Base-by-base conservation (phyloP, 2,113 vertebrate genomes). In the Ancistrus triradiatus region DNA sequence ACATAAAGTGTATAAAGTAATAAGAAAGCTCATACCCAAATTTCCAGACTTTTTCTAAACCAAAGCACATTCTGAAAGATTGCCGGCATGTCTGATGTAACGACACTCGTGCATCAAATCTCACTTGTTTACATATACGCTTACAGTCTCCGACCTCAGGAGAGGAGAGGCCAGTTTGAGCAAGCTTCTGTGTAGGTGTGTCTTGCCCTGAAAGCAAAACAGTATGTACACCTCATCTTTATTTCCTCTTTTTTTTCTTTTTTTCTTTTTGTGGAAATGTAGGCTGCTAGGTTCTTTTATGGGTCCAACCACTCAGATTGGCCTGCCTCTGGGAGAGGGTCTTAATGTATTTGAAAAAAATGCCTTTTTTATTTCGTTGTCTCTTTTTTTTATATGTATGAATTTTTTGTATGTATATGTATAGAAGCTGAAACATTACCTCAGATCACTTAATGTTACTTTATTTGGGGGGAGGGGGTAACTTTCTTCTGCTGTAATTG, bases 61-160 rank as follows among this genome's bases (percentile, higher is more conserved):
- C 92, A 94, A 94, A 94, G 91, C 91, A 92, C 91, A 94, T 72
- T 92, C 90, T 90, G 88, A 88, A 88, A 85, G 87, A 90, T 85
- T 83, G 83, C 84, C 87, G 89, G 88, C 85, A 87, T 90, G 86
- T 87, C 77, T 87, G 85, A 87, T 86, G 85, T 88, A 83, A 70
- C 51, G 65, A 88, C 83, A 76, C 82, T 86, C 90, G 90, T 92
- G 88, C 91, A 91, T 91, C 90, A 37, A 33, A 37, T 11, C 90
- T 87, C 90, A 90, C 90, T 90, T 94, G 91, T 94, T 94, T 94
- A 94, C 92, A 93, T 94, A 90, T 89, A 88, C 87, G 86, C 85
- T 80, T 86, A 90, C 90, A 92, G 91, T 91, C 87, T 89, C 89
- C 90, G 90, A 94, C 91, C 92, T 94, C 92, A 94, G 82, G 85